A percentile compares a stretch with the other conserved stretches of the same genome.
Conservation (phyloP, 2,113 vertebrate genomes). For the Ivindomyrus marchei region DNA sequence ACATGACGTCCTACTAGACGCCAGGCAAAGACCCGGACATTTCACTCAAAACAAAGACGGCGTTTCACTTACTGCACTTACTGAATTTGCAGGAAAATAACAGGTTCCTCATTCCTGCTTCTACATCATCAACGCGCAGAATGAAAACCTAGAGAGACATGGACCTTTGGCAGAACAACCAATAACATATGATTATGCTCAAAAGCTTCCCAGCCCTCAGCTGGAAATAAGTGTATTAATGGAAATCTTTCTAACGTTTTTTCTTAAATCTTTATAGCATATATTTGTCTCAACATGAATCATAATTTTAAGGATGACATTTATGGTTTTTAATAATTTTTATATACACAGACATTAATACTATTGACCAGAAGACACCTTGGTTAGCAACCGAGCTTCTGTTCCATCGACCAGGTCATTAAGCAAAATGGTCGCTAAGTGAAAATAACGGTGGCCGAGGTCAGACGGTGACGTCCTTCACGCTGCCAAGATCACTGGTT, state of each 20-base stretch:
- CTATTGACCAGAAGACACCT: neutral
- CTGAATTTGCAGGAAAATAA: constrained; percentile 8
- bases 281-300: neutral
- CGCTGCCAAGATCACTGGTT: neutral
- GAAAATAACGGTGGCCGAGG: neutral
- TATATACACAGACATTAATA: neutral
- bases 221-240: constrained; percentile 49
- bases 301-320: neutral
- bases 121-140: neutral
- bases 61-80: constrained; percentile 22
- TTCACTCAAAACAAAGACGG: constrained; percentile 48
- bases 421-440: neutral
- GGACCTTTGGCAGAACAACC: neutral
- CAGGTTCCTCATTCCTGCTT: neutral
- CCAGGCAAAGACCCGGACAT: constrained; percentile 38
- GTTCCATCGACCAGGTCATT: neutral
- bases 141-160: neutral
- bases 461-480: neutral
- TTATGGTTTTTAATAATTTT: neutral
- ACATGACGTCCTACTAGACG: constrained; percentile 60
- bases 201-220: constrained; percentile 8
- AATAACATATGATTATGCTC: constrained; percentile 24
- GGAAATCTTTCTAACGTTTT: neutral
- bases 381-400: neutral
- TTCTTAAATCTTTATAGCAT: neutral